Percentiles rank a stretch among this genome's conserved stretches.
phyloP scores from a whole-genome alignment of 2,113 vertebrate species.

The Lipotes vexillifer region DNA sequence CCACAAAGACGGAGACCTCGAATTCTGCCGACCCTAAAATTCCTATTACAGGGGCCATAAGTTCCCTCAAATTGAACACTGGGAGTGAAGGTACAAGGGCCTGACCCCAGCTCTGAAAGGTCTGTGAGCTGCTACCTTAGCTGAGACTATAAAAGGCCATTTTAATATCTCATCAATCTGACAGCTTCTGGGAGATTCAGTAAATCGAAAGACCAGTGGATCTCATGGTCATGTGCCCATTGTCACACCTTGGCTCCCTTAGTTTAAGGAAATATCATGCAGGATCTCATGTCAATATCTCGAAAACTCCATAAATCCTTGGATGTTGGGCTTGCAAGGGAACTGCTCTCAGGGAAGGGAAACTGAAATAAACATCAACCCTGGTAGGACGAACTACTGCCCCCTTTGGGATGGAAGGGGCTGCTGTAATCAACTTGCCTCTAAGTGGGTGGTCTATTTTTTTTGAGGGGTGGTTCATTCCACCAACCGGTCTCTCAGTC shows the following conservation, averaged over 20 bases:
- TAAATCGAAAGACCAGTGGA: neutral
- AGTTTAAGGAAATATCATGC: neutral
- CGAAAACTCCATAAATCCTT: neutral
- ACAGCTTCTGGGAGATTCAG: neutral
- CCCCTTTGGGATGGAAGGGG: neutral
- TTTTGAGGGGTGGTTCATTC: neutral
- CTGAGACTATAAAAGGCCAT: neutral
- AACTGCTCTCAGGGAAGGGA: neutral
- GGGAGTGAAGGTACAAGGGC: neutral
- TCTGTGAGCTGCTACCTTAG: neutral
- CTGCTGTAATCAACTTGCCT: neutral
- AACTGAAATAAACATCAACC: neutral
- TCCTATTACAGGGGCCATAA: neutral
- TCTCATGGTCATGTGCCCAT: neutral
- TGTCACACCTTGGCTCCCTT: neutral
- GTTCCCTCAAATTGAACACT: neutral
- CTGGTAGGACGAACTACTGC: neutral
- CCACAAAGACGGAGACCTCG: neutral
- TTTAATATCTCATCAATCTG: neutral
- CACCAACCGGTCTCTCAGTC: neutral
- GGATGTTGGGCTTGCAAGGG: neutral
- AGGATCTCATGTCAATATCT: neutral
- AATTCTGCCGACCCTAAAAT: neutral
- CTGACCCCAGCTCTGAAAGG: neutral
- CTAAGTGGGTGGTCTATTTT: neutral